phyloP scores from a whole-genome alignment of 2,888 invertebrate species.

The Trachelus troglodyta region DNA sequence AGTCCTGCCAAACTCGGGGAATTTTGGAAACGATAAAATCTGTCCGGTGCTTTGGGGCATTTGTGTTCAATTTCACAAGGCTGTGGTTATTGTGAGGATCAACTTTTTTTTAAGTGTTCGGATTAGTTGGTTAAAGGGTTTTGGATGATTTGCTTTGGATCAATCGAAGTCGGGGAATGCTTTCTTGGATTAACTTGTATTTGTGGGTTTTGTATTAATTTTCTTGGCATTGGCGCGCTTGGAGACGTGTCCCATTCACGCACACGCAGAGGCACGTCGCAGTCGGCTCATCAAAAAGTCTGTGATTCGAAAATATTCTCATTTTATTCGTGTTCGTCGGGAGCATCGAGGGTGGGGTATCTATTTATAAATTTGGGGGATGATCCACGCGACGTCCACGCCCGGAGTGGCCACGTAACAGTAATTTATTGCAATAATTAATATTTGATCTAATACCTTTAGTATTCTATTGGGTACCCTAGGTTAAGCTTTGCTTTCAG shows the following conservation, averaged over 20 bases:
- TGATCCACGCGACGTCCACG: conserved; percentile 63
- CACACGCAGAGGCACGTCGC: not conserved
- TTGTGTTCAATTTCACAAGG: not conserved
- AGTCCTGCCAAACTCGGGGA: not conserved
- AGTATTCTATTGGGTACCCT: not conserved
- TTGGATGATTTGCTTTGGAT: not conserved
- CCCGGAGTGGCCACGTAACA: conserved; percentile 57
- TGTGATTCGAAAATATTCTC: conserved; percentile 60
- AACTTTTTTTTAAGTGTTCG: not conserved
- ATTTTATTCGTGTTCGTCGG: conserved; percentile 49
- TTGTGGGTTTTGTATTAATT: not conserved
- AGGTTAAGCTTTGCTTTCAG: not conserved
- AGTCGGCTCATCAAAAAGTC: conserved; percentile 26
- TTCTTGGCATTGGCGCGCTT: not conserved
- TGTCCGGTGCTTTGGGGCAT: not conserved
- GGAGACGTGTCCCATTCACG: not conserved
- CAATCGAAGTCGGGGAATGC: not conserved
- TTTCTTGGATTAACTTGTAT: not conserved
- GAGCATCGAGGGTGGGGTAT: conserved; percentile 53
- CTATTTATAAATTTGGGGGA: conserved; percentile 61
- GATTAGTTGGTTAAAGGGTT: not conserved
- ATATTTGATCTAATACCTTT: conserved; percentile 30
- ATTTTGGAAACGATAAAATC: not conserved
- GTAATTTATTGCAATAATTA: conserved; percentile 51
- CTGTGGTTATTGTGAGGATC: not conserved